These are phyloP conservation scores for Oppia nitens DNA, from an alignment of 1,140 invertebrate genomes.

Conservation along the genomic window DNA sequence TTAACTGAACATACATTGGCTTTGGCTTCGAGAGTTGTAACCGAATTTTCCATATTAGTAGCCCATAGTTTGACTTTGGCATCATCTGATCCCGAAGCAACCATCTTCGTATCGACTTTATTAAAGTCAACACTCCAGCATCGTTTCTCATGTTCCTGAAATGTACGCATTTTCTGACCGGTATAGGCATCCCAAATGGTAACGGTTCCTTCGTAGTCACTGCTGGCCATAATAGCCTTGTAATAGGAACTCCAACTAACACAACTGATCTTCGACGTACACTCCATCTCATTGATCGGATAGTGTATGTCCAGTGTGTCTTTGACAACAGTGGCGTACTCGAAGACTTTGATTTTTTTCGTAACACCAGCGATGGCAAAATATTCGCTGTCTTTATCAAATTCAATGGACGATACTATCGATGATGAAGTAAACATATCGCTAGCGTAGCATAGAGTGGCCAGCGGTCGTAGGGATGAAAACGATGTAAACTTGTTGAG, in stretches of 20 bases:
- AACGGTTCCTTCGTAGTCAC: conserved; percentile 87
- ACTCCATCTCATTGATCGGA: conserved; percentile 80
- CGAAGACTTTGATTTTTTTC: conserved; percentile 75
- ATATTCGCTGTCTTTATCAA: conserved; percentile 89
- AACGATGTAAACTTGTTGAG: conserved; percentile 75
- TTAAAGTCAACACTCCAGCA: conserved; percentile 97
- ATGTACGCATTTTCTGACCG: conserved; percentile 43
- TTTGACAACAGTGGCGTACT: conserved; percentile 66
- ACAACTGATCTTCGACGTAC: conserved; percentile 83
- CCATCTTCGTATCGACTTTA: conserved; percentile 67
- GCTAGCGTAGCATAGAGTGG: conserved; percentile 74
- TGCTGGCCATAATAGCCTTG: conserved; percentile 72
- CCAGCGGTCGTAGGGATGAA: conserved; percentile 54
- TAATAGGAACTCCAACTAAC: conserved; percentile 87
- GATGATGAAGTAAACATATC: conserved; percentile 75
- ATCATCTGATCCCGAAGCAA: conserved; percentile 89
- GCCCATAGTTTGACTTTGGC: conserved; percentile 87
- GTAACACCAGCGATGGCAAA: conserved; percentile 94
- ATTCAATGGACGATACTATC: conserved; percentile 88
- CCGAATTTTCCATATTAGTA: conserved; percentile 64
- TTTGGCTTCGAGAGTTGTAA: conserved; percentile 70
- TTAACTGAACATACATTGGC: conserved; percentile 93
- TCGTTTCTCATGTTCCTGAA: conserved; percentile 80
- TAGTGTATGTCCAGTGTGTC: conserved; percentile 78
- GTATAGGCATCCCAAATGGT: conserved; percentile 80